phyloP scores from a whole-genome alignment of 2,113 vertebrate genomes.

The Halcyon senegalensis region DNA sequence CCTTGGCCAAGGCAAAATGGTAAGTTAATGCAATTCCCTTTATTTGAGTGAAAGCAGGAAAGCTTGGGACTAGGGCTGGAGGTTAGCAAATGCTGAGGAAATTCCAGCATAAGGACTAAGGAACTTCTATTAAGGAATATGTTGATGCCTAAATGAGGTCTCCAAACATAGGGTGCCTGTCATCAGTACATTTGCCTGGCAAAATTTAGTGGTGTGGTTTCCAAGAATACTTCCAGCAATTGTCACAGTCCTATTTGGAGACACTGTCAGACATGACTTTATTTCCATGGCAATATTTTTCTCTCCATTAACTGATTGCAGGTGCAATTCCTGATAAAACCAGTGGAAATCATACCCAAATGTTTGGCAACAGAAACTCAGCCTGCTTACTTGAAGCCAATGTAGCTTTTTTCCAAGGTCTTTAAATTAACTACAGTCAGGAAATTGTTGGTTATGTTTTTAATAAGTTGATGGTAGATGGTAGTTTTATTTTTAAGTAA shows the following conservation, averaged over 20 bases:
- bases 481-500: background rate
- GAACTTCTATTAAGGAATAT: background rate
- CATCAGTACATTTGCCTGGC: background rate
- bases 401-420: background rate
- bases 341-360: background rate
- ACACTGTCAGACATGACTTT: background rate
- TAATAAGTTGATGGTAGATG: background rate
- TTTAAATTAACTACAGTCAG: background rate
- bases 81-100: background rate
- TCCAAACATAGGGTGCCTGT: background rate
- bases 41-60: background rate
- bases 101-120: background rate
- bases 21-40: background rate
- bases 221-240: background rate
- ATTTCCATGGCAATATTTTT: background rate
- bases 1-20: background rate
- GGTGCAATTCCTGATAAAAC: background rate
- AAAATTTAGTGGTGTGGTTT: background rate
- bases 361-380: background rate
- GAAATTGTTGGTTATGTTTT: background rate
- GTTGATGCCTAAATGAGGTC: background rate
- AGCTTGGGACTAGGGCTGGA: background rate
- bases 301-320: background rate
- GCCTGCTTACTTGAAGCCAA: background rate
- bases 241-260: background rate